A percentile compares a stretch with the other conserved stretches of the same genome.
These are phyloP conservation scores for Heterocephalus glaber DNA, from an alignment of 2,113 vertebrate genomes.

Conservation along the genomic window DNA sequence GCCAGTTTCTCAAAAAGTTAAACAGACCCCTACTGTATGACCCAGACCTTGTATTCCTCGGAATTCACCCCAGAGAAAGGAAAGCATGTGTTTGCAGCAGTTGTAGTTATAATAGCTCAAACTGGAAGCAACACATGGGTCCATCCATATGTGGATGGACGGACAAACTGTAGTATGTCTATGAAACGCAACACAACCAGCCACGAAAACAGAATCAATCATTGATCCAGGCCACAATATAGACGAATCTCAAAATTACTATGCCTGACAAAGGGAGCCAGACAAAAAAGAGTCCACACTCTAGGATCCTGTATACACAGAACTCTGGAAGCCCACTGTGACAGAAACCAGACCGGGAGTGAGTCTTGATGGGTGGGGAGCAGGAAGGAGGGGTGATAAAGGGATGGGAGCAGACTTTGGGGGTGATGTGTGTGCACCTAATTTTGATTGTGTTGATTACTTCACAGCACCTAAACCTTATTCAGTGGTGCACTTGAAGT, in stretches of 20 bases:
- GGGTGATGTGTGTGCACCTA: neutral
- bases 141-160: neutral
- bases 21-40: no score
- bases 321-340: neutral
- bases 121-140: neutral
- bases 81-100: neutral
- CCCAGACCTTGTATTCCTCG: neutral
- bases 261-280: neutral
- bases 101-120: neutral
- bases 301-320: no score
- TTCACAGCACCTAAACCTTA: neutral
- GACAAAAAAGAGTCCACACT: rapidly evolving
- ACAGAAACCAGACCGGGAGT: neutral
- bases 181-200: neutral
- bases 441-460: rapidly evolving
- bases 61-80: neutral
- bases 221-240: neutral
- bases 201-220: neutral
- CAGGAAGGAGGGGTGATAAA: neutral
- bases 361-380: neutral
- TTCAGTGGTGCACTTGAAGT: neutral
- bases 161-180: no score
- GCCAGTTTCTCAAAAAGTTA: neutral
- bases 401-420: no score
- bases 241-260: neutral